Evolutionary conservation across 2,888 invertebrate genomes (phyloP).

Genomic region (Sphaerophoria taeniata): DNA sequence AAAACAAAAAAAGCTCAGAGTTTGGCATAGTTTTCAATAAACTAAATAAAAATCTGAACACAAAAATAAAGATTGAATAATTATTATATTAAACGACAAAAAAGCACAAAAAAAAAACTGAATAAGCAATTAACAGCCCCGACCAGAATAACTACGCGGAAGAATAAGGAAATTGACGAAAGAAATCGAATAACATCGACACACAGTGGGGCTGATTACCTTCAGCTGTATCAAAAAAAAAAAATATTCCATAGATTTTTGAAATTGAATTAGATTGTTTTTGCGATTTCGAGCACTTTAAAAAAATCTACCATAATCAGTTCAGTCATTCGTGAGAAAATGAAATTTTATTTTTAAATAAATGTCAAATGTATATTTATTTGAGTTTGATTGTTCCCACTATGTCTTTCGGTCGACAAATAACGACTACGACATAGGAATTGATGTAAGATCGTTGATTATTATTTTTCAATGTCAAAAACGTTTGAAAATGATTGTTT

Average conservation of each 20-base stretch:
- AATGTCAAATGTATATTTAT: no score
- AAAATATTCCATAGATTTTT: no score
- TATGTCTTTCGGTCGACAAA: neutral
- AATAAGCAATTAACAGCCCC: slow-evolving; percentile 26
- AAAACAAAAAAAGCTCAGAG: neutral
- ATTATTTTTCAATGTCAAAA: slow-evolving; percentile 40
- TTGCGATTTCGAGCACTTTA: no score
- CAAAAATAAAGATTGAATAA: slow-evolving; percentile 4
- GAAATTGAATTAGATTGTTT: neutral
- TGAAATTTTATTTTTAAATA: no score
- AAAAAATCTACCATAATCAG: no score
- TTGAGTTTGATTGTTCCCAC: neutral
- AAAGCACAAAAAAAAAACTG: neutral
- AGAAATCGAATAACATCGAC: slow-evolving; percentile 10
- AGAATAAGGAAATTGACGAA: slow-evolving; percentile 25
- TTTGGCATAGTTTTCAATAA: slow-evolving; percentile 32
- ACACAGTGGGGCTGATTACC: neutral
- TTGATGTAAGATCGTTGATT: slow-evolving; percentile 26
- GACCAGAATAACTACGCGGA: neutral
- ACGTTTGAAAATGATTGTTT: neutral
- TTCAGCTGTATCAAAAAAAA: no score
- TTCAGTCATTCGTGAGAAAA: no score
- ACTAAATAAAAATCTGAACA: neutral
- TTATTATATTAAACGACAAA: slow-evolving; percentile 3
- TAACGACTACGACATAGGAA: neutral